phyloP scores from a whole-genome alignment of 2,113 vertebrate genomes.

The Rhinolophus ferrumequinum region DNA sequence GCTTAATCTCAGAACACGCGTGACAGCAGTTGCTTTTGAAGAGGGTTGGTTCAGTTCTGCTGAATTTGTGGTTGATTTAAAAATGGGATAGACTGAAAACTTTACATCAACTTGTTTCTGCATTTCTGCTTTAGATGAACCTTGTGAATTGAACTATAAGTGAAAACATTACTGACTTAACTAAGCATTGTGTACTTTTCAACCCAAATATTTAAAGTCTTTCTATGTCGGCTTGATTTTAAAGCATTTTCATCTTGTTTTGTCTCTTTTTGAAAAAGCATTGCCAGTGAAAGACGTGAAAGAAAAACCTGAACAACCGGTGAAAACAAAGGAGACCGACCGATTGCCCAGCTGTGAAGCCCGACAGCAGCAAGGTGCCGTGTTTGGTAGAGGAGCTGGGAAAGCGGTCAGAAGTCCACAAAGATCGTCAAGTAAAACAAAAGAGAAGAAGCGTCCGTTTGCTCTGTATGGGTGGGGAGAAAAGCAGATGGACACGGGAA shows the following conservation, averaged over 20 bases:
- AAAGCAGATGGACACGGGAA: constrained; percentile 89
- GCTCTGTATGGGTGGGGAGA: constrained; percentile 95
- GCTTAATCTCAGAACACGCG: neutral
- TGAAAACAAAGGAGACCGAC: constrained; percentile 65
- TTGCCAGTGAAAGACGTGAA: constrained; percentile 55
- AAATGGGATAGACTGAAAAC: neutral
- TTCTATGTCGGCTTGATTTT: neutral
- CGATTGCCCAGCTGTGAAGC: constrained; percentile 19
- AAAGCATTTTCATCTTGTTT: constrained; percentile 23
- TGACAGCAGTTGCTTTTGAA: neutral
- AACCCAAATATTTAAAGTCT: neutral
- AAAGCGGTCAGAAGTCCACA: constrained; percentile 85
- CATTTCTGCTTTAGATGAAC: neutral
- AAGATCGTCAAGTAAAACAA: constrained; percentile 81
- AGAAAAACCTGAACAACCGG: constrained; percentile 66
- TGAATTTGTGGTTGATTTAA: neutral
- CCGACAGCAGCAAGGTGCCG: constrained; percentile 76
- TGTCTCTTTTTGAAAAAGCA: constrained; percentile 10
- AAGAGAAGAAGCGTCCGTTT: constrained; percentile 92
- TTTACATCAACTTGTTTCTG: neutral
- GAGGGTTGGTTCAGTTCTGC: neutral
- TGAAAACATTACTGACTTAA: neutral
- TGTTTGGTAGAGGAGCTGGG: constrained; percentile 73
- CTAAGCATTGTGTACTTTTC: neutral
- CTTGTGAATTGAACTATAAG: neutral